Base-by-base conservation (phyloP, 2,797 vertebrate species). In the Carapus acus region DNA sequence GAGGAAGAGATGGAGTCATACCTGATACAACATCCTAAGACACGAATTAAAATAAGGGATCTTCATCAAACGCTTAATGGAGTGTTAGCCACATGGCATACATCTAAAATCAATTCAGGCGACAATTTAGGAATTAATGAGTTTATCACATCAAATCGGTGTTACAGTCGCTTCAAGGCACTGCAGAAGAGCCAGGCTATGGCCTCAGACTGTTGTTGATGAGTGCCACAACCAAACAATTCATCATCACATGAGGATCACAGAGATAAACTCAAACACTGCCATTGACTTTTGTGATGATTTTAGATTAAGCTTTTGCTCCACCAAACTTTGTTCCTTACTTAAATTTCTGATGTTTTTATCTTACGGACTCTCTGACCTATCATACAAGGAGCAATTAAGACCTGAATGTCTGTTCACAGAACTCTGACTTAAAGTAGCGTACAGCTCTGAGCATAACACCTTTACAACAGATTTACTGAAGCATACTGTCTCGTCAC, bases 341-440 rank as follows among this genome's bases (percentile, higher is more conserved):
- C 27, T 29, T 29, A 6, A 29, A 29, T 29, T 29, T 29, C 11
- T 29, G 6, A 29, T 11, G 27, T n/a, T n/a, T n/a, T n/a, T n/a
- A n/a, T n/a, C n/a, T n/a, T n/a, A n/a, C n/a, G n/a, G n/a, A n/a
- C n/a, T n/a, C n/a, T n/a, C n/a, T n/a, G n/a, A n/a, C n/a, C n/a
- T n/a, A 14, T 16, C 36, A 21, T 29, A 34, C 23, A 5, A 27
- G 19, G 44, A 27, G 34, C 24, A 27, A 4, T 27, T 27, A 6
- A 14, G 8, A 12, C 39, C 43, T 39, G 63, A 62, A 69, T 50
- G 51, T 63, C 49, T 68, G 58, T 49, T 67, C 54, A 57, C 27
- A 20, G 40, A 62, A 53, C 8, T 17, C 8, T 37, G 34, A 49
- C 2, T 15, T 43, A 54, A 49, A 49, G 21, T 27, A 6, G 37